Evolutionary conservation across 2,113 vertebrate genomes (phyloP), one percentile per base, ranked within the genome.

Genomic region (Corythaixoides concolor): DNA sequence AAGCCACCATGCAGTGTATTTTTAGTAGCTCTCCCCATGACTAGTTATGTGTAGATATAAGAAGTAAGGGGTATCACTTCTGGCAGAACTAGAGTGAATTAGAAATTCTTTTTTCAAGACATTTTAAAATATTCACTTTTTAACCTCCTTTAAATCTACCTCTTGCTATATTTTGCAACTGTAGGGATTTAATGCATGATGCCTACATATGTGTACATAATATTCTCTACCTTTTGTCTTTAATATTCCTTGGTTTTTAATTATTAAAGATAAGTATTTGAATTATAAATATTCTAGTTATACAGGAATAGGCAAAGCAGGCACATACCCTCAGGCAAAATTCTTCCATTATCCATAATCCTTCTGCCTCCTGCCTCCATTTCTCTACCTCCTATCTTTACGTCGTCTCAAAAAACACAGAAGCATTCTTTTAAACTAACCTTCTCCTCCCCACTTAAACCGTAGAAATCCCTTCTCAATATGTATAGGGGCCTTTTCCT

Each of bases 221-320:
- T 98, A 99, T 98, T 98, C 98, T 98, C 98, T 98, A 98, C 97
- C 98, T 98, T 99, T 99, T 99, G 98, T 98, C 99, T 99, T 99
- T 99, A 99, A 99, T 99, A 99, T 99, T 99, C 98, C 98, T 98
- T 98, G 97, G 98, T 98, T 98, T 99, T 99, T 99, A 99, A 99
- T 99, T 99, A 99, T 99, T 99, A 99, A 99, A 99, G 99, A 99
- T 99, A 99, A 99, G 99, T 99, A 99, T 99, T 99, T 99, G 99
- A 99, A 99, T 99, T 99, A 99, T 99, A 99, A 99, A 99, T 99
- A 99, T 99, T 99, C 99, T 99, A 99, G 99, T 99, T 99, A 99
- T 99, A 99, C 99, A 99, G 99, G 99, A 99, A 99, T 99, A 99
- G 99, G 99, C 99, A 99, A 99, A 99, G 99, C 99, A 99, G 99